These are phyloP conservation scores for Callospermophilus lateralis DNA, from an alignment of 2,113 vertebrate genomes.

Conservation along the genomic window DNA sequence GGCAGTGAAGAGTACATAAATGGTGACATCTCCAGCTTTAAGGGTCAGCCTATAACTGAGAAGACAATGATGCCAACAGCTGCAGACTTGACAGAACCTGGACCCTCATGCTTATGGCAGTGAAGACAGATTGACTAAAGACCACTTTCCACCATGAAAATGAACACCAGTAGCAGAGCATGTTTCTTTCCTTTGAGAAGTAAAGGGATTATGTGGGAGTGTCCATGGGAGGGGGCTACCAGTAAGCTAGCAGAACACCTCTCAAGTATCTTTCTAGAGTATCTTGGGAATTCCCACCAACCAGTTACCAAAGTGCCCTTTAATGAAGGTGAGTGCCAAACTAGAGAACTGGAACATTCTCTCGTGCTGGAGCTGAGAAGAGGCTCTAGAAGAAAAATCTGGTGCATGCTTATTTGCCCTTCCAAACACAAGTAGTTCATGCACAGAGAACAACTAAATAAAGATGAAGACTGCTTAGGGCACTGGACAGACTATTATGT, in stretches of 20 bases:
- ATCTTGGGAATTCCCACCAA: background rate
- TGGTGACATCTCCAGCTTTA: background rate
- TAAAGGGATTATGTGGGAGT: background rate
- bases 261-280: background rate
- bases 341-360: background rate
- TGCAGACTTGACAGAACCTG: background rate
- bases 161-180: background rate
- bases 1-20: background rate
- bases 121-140: background rate
- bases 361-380: background rate
- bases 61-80: background rate
- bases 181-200: constrained; percentile 18
- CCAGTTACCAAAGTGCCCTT: background rate
- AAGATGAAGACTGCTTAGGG: background rate
- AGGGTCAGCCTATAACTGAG: background rate
- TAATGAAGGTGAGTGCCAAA: background rate
- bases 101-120: background rate
- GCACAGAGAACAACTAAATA: background rate
- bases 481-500: background rate
- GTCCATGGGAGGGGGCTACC: background rate
- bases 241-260: background rate
- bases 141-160: background rate
- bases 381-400: background rate
- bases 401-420: background rate
- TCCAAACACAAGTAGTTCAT: background rate